phyloP scores from a whole-genome alignment of 2,888 invertebrate species.

The Eurytoma adleriae region DNA sequence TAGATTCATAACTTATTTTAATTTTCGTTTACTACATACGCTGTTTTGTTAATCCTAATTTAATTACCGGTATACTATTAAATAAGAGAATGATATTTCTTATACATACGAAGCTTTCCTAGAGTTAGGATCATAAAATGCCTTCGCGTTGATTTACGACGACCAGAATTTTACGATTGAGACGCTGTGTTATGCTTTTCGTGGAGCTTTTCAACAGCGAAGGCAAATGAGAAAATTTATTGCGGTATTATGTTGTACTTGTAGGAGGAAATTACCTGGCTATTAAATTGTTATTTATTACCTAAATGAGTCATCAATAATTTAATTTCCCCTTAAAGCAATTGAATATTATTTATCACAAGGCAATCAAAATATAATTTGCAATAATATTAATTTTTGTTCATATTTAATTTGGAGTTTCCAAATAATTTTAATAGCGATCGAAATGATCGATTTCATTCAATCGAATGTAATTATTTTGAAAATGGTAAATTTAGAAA shows the following conservation, averaged over 20 bases:
- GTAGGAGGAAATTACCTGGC: conserved; percentile 3
- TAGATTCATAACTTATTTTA: too few species aligned
- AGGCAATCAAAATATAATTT: too few species aligned
- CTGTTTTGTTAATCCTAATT: conserved; percentile 1
- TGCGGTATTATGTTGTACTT: conserved; percentile 14
- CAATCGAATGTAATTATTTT: too few species aligned
- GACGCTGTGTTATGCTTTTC: conserved; percentile 10
- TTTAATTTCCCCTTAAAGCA: too few species aligned
- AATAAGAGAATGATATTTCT: background rate
- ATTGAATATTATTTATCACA: too few species aligned
- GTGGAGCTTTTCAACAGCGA: background rate
- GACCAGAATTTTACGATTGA: conserved; percentile 36
- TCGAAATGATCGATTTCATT: background rate
- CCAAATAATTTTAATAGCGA: background rate
- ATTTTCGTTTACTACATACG: background rate
- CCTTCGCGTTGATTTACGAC: conserved; percentile 21
- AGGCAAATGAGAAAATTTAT: conserved; percentile 28
- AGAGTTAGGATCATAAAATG: conserved; percentile 24
- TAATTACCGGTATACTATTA: conserved; percentile 12
- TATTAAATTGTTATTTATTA: conserved; percentile 22
- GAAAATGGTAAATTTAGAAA: too few species aligned
- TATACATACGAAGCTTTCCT: conserved; percentile 4
- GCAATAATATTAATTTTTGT: too few species aligned
- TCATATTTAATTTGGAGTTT: too few species aligned
- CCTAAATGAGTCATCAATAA: too few species aligned